Evolutionary conservation across 2,888 invertebrate genomes (phyloP).

Genomic region (Amphipoea oculea): DNA sequence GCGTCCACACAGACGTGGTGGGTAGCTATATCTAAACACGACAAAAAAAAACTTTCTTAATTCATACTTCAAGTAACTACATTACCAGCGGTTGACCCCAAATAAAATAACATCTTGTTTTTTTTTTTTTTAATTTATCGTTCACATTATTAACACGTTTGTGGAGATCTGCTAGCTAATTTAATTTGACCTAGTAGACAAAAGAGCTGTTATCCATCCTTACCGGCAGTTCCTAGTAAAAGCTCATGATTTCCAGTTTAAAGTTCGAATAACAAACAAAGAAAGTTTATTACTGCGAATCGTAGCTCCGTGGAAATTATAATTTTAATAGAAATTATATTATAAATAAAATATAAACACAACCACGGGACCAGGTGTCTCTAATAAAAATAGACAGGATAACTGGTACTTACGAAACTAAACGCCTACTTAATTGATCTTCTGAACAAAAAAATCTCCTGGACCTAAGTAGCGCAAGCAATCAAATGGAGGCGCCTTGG

Average conservation of each 20-base stretch:
- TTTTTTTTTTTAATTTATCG: neutral
- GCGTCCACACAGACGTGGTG: too few species aligned
- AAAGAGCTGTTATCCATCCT: neutral
- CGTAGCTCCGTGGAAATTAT: neutral
- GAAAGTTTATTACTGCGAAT: neutral
- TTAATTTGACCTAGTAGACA: neutral
- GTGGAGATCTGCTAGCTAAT: neutral
- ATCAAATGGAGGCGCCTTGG: neutral
- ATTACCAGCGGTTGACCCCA: neutral
- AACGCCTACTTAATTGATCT: too few species aligned
- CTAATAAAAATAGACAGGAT: neutral
- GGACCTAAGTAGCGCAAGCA: neutral
- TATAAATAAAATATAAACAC: neutral
- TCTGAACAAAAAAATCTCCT: neutral
- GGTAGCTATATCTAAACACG: neutral
- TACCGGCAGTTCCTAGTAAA: neutral
- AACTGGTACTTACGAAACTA: neutral
- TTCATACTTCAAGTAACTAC: neutral
- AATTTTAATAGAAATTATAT: neutral
- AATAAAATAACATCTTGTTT: neutral
- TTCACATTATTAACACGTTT: too few species aligned
- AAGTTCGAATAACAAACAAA: slow-evolving; percentile 3
- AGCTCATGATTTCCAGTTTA: slow-evolving; percentile 8
- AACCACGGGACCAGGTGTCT: neutral
- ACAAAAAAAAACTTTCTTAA: neutral